phyloP scores from a whole-genome alignment of 2,888 invertebrate genomes.

The Maniola hyperantus region DNA sequence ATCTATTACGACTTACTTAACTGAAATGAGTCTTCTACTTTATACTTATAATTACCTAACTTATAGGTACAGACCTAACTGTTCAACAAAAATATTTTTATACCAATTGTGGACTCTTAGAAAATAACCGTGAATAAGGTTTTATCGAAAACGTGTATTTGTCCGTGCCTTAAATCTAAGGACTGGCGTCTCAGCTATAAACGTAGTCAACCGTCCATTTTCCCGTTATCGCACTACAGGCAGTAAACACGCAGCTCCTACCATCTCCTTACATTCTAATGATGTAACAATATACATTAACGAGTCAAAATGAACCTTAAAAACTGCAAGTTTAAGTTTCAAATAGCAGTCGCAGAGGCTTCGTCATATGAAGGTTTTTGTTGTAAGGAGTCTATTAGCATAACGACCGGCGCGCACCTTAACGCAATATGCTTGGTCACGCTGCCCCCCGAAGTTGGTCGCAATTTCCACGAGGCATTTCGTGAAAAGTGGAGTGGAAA shows the following conservation, averaged over 20 bases:
- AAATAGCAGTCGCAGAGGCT: conserved; percentile 30
- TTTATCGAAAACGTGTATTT: conserved; percentile 70
- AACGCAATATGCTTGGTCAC: conserved; percentile 82
- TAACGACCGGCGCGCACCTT: conserved; percentile 79
- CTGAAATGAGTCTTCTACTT: no score
- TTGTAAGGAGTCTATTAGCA: conserved; percentile 65
- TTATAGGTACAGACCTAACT: not conserved
- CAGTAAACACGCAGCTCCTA: conserved; percentile 70
- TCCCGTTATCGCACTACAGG: conserved; percentile 75
- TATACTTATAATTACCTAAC: no score
- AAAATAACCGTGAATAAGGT: conserved; percentile 69
- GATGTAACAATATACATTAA: conserved; percentile 39
- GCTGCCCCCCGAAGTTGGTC: conserved; percentile 75
- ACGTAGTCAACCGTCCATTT: conserved; percentile 82
- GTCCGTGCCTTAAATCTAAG: conserved; percentile 71
- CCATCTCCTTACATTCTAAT: conserved; percentile 38
- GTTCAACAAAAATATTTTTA: conserved; percentile 1
- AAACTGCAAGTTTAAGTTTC: conserved; percentile 26
- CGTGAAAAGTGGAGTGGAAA: conserved; percentile 60
- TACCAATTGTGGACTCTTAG: conserved; percentile 40
- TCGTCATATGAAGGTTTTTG: conserved; percentile 41
- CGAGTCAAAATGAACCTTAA: conserved; percentile 34
- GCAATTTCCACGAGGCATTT: conserved; percentile 75
- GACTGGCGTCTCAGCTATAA: conserved; percentile 74
- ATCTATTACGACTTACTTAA: no score